phyloP scores from a whole-genome alignment of 2,113 vertebrate genomes.

The Naja naja region DNA sequence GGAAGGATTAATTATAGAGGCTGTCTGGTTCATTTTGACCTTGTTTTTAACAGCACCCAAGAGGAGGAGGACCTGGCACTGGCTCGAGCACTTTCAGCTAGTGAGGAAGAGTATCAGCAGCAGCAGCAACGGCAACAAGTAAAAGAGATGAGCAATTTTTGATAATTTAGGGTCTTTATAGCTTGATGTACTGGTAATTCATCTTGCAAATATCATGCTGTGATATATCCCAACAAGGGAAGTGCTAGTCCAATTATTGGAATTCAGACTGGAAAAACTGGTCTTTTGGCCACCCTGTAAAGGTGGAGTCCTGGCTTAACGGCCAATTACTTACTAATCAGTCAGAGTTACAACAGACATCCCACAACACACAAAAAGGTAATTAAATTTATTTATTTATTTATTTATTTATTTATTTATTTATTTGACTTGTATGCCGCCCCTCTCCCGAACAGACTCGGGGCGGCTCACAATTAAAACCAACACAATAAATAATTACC shows the following conservation, averaged over 20 bases:
- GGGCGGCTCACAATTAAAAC: too few species aligned
- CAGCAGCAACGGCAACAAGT: conserved; percentile 69
- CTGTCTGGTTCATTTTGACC: not conserved
- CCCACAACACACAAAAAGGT: not conserved
- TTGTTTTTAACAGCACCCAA: conserved; percentile 76
- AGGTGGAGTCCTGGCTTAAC: not conserved
- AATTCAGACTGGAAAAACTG: not conserved
- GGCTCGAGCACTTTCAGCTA: conserved; percentile 91
- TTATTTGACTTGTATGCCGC: too few species aligned
- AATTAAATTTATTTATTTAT: too few species aligned
- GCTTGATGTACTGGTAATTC: too few species aligned
- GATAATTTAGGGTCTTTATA: not conserved
- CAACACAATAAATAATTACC: too few species aligned
- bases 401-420: too few species aligned
- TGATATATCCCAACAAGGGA: not conserved
- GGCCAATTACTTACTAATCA: not conserved
- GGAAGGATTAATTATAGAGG: not conserved
- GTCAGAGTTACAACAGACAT: not conserved
- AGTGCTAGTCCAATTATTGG: not conserved
- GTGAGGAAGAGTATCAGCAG: conserved; percentile 87
- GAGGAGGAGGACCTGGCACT: conserved; percentile 91
- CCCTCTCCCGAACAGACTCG: too few species aligned
- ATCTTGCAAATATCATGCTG: not conserved
- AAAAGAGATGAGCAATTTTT: conserved; percentile 14
- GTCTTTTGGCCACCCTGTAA: not conserved